Base-by-base conservation (phyloP, 1,140 invertebrate genomes). In the Pteromalus puparum region DNA sequence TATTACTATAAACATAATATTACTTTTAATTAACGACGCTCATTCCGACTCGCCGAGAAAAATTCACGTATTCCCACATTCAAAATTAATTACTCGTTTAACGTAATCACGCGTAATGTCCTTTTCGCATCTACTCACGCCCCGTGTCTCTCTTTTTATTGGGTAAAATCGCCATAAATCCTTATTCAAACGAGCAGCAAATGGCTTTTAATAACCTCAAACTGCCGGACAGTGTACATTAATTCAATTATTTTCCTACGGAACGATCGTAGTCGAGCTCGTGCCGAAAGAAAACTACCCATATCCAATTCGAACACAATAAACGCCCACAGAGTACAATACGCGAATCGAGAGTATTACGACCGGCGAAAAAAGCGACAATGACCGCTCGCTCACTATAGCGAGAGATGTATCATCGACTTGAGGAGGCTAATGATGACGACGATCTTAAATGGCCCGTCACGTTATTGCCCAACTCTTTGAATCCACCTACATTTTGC, bases 391-490 rank as follows among this genome's bases (percentile, higher is more conserved):
- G 18, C 12, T 12, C 12, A 5, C 6, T 34, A 5, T 34, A 34
- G 2, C 6, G 6, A 42, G 7, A 9, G 18, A 61, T 61, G 53
- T 61, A 61, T 61, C 53, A 61, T 61, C 53, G 21, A 18, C 53
- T 61, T n/a, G 6, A 30, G 48, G 12, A 30, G 75, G 75, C 24
- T 61, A 82, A 82, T 74, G 46, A 46, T 48, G 73, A 68, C 81
- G 81, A 82, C 75, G 61, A 82, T 82, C 28, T 18, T 28, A 76
- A 76, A 76, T 82, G 61, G 81, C 61, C 53, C 81, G 81, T 68
- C n/a, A 0, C 28, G 53, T 82, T 67, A 76, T 61, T 61, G 53
- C 73, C 73, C 81, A 65, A 61, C 53, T 61, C 53, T 21, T 15
- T 15, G 21, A 61, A 61, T 61, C 21, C 18, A n/a, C 5, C 53